Conservation (phyloP, 2,113 vertebrate genomes). For the Cariama cristata region DNA sequence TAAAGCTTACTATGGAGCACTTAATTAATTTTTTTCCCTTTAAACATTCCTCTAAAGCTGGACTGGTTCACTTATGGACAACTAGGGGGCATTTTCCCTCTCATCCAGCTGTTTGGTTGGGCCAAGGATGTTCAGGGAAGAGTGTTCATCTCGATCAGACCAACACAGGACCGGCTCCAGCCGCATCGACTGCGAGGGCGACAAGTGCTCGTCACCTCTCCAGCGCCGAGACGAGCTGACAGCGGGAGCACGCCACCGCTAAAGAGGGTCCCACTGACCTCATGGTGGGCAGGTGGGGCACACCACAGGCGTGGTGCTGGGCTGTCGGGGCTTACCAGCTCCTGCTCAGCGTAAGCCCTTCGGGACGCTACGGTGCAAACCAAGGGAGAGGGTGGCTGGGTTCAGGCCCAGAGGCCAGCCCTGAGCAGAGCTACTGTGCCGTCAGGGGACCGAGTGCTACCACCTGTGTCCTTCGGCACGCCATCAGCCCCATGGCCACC, state of each 20-base stretch:
- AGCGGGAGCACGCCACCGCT: not conserved
- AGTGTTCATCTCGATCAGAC: not conserved
- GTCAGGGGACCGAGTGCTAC: not conserved
- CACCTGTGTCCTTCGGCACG: not conserved
- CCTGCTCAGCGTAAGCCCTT: not conserved
- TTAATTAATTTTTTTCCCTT: not conserved
- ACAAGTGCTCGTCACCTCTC: not conserved
- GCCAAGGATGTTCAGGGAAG: not conserved
- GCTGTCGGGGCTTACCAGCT: not conserved
- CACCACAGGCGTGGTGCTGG: not conserved
- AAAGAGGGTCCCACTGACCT: not conserved
- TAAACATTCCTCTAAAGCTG: not conserved
- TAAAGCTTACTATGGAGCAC: not conserved
- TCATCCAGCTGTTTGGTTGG: not conserved
- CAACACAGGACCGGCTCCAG: not conserved
- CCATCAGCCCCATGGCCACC: not conserved
- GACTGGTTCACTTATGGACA: not conserved
- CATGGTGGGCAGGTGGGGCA: not conserved
- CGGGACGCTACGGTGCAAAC: not conserved
- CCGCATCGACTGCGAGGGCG: not conserved
- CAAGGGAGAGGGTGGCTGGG: fast-evolving
- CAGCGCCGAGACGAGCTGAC: fast-evolving
- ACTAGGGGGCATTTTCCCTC: not conserved
- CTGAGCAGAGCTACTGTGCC: not conserved
- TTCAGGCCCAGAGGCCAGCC: not conserved